Evolutionary conservation across 92 coral and sea anemone genomes (phyloP).

Genomic region (Montipora capitata): DNA sequence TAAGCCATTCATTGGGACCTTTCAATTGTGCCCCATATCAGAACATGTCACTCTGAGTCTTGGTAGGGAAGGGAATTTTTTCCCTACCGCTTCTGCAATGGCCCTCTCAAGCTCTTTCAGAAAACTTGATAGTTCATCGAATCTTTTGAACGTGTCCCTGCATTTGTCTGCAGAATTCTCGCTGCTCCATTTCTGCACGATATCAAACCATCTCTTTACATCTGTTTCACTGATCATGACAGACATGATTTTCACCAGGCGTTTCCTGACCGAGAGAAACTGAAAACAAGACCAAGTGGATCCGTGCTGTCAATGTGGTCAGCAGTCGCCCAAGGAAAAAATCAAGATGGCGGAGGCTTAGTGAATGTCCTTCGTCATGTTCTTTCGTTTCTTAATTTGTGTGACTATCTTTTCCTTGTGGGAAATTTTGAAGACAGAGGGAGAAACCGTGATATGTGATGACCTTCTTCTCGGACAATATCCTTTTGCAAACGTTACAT

Average conservation of each 20-base stretch:
- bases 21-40: too few species aligned
- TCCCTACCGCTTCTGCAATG: constrained; percentile 68
- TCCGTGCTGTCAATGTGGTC: neutral
- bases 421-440: constrained; percentile 29
- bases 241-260: constrained; percentile 63
- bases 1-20: too few species aligned
- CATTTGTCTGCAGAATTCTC: constrained; percentile 31
- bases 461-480: constrained; percentile 90
- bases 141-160: constrained; percentile 31
- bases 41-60: too few species aligned
- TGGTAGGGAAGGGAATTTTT: neutral
- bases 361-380: constrained; percentile 15
- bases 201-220: constrained; percentile 79
- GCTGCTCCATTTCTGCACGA: constrained; percentile 61
- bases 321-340: constrained; percentile 14
- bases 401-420: constrained; percentile 30
- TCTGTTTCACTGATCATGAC: constrained; percentile 69
- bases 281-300: neutral
- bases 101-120: constrained; percentile 63
- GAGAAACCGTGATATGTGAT: constrained; percentile 55
- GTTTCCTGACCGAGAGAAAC: constrained; percentile 20
- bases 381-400: constrained; percentile 17
- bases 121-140: constrained; percentile 59
- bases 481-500: constrained; percentile 62
- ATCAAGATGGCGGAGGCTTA: constrained; percentile 65